phyloP scores from a whole-genome alignment of 2,113 vertebrate genomes.

The Megaptera novaeangliae region DNA sequence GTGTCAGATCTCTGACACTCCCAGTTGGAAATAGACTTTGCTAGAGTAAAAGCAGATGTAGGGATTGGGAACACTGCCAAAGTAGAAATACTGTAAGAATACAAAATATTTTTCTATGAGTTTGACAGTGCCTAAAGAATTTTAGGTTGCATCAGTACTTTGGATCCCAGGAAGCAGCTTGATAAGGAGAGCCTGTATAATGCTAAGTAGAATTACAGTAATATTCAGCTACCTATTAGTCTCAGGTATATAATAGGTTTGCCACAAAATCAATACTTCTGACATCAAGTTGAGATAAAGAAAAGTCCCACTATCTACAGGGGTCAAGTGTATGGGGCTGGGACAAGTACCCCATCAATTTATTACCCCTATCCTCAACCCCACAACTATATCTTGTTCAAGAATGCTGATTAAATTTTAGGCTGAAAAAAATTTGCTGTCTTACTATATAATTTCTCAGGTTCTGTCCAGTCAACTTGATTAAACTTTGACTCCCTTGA shows the following conservation, averaged over 20 bases:
- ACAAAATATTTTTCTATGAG: conserved; percentile 45
- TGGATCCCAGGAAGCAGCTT: background rate
- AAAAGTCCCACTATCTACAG: background rate
- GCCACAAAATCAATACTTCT: background rate
- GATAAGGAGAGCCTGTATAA: background rate
- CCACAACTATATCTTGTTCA: background rate
- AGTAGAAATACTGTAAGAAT: conserved; percentile 37
- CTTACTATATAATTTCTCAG: background rate
- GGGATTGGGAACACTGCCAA: conserved; percentile 19
- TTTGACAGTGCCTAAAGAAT: conserved; percentile 29
- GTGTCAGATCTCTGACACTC: conserved; percentile 10
- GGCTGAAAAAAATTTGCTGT: background rate
- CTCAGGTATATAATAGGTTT: background rate
- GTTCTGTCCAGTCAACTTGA: background rate
- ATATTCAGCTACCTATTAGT: background rate
- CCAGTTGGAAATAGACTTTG: conserved; percentile 34
- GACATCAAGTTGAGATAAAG: background rate
- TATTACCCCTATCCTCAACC: background rate
- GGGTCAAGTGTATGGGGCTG: background rate
- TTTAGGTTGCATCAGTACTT: conserved; percentile 19
- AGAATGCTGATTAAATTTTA: background rate
- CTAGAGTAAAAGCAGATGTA: conserved; percentile 38
- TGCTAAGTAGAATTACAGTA: conserved; percentile 12
- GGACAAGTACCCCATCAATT: background rate
- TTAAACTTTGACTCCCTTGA: background rate